These are phyloP conservation scores for Sciurus vulgaris DNA, from an alignment of 2,797 vertebrate genomes.

Conservation along the genomic window DNA sequence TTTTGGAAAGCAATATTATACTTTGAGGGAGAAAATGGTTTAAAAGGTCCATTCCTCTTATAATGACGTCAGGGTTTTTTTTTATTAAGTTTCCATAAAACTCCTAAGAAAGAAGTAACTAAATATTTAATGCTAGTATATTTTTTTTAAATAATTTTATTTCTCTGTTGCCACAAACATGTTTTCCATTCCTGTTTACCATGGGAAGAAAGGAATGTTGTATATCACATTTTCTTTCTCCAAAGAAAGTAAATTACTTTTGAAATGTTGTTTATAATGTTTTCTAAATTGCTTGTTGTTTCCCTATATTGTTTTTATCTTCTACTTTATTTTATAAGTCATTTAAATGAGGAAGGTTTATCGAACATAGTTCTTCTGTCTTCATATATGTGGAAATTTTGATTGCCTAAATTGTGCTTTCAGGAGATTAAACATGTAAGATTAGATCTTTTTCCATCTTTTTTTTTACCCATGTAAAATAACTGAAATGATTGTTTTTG, in stretches of 20 bases:
- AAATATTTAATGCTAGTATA: slow-evolving; percentile 3
- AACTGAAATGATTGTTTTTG: slow-evolving; percentile 39
- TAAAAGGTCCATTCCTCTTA: background rate
- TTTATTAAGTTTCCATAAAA: slow-evolving; percentile 20
- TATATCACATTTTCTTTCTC: background rate
- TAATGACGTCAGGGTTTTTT: background rate
- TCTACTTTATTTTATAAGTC: background rate
- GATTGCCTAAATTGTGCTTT: background rate
- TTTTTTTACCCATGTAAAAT: slow-evolving; percentile 44
- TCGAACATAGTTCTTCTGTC: background rate
- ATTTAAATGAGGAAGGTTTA: background rate
- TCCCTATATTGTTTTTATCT: background rate
- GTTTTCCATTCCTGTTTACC: background rate
- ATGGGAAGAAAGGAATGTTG: background rate
- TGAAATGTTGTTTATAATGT: slow-evolving; percentile 4
- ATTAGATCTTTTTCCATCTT: background rate
- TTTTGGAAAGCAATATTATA: slow-evolving; percentile 17
- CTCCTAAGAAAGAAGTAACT: slow-evolving; percentile 54
- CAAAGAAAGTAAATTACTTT: slow-evolving; percentile 37
- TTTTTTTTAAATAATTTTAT: slow-evolving; percentile 68
- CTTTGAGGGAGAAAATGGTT: background rate
- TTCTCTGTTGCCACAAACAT: slow-evolving; percentile 50
- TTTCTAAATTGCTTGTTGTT: background rate
- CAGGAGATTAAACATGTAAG: slow-evolving; percentile 48
- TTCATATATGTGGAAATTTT: slow-evolving; percentile 42